phyloP scores from a whole-genome alignment of 2,797 vertebrate species.

The Lepidocolaptes lacrymiger region DNA sequence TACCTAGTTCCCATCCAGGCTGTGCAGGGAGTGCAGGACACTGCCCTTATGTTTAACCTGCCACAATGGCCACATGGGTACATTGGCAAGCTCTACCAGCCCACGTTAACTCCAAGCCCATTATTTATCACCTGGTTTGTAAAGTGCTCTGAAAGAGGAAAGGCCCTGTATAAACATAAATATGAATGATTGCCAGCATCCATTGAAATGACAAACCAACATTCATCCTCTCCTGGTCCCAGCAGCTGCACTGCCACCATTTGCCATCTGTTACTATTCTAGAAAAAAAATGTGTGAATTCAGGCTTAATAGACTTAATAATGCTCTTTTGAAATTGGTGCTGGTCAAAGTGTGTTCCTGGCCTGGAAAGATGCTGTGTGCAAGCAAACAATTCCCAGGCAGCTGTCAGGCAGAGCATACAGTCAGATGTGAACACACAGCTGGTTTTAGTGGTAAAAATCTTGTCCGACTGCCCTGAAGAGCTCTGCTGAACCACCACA shows the following conservation, averaged over 20 bases:
- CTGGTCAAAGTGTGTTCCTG: not conserved
- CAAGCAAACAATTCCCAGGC: not conserved
- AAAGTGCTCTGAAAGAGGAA: conserved; percentile 10
- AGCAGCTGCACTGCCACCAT: not conserved
- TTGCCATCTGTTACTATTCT: conserved; percentile 39
- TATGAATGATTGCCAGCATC: not conserved
- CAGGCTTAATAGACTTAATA: conserved; percentile 1
- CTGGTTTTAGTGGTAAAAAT: not conserved
- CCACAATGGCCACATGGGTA: not conserved
- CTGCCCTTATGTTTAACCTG: not conserved
- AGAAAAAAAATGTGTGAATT: conserved; percentile 16
- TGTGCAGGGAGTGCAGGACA: not conserved
- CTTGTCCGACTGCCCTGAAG: not conserved
- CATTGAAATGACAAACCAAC: conserved; percentile 6
- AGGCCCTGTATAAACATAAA: conserved; percentile 3
- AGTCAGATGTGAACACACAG: not conserved
- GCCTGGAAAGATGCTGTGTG: not conserved
- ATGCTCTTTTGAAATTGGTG: not conserved
- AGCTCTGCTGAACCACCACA: not conserved
- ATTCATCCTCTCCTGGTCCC: not conserved
- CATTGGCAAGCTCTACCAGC: not conserved
- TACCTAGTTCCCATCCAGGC: not conserved
- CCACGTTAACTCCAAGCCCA: not conserved
- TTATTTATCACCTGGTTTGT: not conserved
- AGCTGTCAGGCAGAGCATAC: not conserved